Evolutionary conservation across 2,797 vertebrate genomes (phyloP), one percentile per base, ranked within the genome.

Genomic region (Chrysocyon brachyurus): DNA sequence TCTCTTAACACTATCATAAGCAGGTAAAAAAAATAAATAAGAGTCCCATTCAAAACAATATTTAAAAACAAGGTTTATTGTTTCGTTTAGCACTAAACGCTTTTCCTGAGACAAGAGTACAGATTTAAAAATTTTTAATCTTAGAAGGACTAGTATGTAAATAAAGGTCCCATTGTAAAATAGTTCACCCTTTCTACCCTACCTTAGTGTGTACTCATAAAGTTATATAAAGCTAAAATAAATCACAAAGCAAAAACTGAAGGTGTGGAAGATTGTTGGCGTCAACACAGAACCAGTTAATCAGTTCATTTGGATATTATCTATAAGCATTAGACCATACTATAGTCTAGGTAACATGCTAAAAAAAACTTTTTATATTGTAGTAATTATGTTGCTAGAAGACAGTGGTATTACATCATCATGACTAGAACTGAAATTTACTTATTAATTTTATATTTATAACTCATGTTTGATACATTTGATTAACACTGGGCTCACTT

Each of bases 311-410:
- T 82, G 63, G 16, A 22, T 77, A 77, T 83, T 92, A 92, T 63
- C 28, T 46, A 84, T 59, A 22, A 79, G 6, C 54, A 87, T 77
- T 84, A 96, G 94, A 77, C 24, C n/a, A 40, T 57, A 86, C 82
- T 46, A 92, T 26, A 84, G 31, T 52, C 33, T n/a, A 83, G 26
- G 21, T 66, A 95, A 88, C 33, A 93, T 12, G 21, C 31, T 94
- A 96, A 97, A 78, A 94, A 95, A 90, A 15, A 26, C 22, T 79
- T 72, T 84, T 66, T 81, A 90, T 87, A 88, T 33, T 72, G 21
- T 21, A 94, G 31, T 82, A 86, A 82, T 77, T 89, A 87, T 28
- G 6, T 89, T 87, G 17, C 26, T 85, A 90, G 36, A 87, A 54
- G 96, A 92, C 28, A 79, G 2, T 66, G 11, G 12, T 87, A 93